Conservation (phyloP, 92 coral and sea anemone species). For the Micromussa lordhowensis region DNA sequence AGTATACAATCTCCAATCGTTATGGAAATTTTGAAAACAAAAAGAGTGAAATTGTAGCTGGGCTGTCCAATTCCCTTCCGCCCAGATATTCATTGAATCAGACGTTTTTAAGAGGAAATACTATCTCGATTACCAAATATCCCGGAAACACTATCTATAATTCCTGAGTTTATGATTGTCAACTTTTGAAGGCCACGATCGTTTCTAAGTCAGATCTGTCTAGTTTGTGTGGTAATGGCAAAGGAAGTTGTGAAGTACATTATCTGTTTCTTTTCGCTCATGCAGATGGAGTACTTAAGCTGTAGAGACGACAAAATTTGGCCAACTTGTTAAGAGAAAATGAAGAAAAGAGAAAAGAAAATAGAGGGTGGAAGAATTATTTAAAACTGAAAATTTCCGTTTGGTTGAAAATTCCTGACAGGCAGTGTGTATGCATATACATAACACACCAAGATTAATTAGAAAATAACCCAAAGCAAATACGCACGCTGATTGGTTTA, state of each 20-base stretch:
- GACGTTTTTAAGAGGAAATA: not conserved
- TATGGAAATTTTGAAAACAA: too few relatives aligned
- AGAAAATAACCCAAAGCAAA: too few relatives aligned
- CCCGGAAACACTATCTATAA: not conserved
- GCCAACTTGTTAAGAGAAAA: too few relatives aligned
- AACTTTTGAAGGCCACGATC: not conserved
- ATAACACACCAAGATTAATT: too few relatives aligned
- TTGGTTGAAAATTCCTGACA: not conserved
- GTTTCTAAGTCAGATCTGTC: not conserved
- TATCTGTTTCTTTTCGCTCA: not conserved
- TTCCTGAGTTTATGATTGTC: not conserved
- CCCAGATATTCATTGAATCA: not conserved
- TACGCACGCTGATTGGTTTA: too few relatives aligned
- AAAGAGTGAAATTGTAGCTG: not conserved
- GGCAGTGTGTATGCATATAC: too few relatives aligned
- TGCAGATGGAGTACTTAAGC: not conserved
- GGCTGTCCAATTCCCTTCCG: not conserved
- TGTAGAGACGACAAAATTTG: too few relatives aligned
- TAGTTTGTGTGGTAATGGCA: not conserved
- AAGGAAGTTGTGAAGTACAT: not conserved
- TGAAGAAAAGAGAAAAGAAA: too few relatives aligned
- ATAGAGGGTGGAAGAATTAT: too few relatives aligned
- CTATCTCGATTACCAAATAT: too few relatives aligned
- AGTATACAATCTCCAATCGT: too few relatives aligned
- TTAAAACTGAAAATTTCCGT: too few relatives aligned